Evolutionary conservation across 2,888 invertebrate genomes (phyloP).

Genomic region (Amphipyra tragopoginis): DNA sequence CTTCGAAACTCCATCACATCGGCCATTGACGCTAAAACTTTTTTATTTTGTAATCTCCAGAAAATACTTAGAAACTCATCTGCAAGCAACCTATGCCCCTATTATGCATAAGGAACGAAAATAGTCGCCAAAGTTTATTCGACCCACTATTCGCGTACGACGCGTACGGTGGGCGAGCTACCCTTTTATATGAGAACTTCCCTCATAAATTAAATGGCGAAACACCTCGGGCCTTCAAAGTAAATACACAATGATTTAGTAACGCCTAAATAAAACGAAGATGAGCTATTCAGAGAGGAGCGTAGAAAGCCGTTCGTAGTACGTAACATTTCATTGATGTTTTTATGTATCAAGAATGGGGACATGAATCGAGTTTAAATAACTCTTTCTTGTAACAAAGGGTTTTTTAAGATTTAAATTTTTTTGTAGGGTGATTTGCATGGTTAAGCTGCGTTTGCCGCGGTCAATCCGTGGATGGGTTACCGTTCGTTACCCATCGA

Average conservation of each 20-base stretch:
- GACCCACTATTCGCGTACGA: slow-evolving; percentile 58
- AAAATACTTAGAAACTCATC: slow-evolving; percentile 32
- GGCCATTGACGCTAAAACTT: no score
- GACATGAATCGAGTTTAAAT: not conserved
- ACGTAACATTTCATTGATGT: slow-evolving; percentile 19
- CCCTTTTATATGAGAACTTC: slow-evolving; percentile 72
- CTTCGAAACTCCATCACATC: no score
- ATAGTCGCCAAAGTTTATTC: slow-evolving; percentile 63
- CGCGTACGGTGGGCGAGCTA: slow-evolving; percentile 46
- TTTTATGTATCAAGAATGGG: slow-evolving; percentile 7
- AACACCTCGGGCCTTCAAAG: slow-evolving; percentile 58
- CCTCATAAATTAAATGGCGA: slow-evolving; percentile 68
- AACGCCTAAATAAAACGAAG: slow-evolving; percentile 54
- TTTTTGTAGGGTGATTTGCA: no score
- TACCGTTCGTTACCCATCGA: no score
- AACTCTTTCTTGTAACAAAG: no score
- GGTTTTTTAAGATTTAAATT: no score
- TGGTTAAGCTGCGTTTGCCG: no score
- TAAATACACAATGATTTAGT: slow-evolving; percentile 58
- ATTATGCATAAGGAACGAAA: slow-evolving; percentile 61
- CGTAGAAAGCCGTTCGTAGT: slow-evolving; percentile 19
- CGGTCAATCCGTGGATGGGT: no score
- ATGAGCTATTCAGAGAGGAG: slow-evolving; percentile 43
- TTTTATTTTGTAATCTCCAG: not conserved
- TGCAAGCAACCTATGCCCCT: slow-evolving; percentile 34